Percentiles rank a stretch among this genome's conserved stretches.
Evolutionary conservation across 2,113 vertebrate species (phyloP).

Genomic region (Speoplatyrhinus poulsoni): DNA sequence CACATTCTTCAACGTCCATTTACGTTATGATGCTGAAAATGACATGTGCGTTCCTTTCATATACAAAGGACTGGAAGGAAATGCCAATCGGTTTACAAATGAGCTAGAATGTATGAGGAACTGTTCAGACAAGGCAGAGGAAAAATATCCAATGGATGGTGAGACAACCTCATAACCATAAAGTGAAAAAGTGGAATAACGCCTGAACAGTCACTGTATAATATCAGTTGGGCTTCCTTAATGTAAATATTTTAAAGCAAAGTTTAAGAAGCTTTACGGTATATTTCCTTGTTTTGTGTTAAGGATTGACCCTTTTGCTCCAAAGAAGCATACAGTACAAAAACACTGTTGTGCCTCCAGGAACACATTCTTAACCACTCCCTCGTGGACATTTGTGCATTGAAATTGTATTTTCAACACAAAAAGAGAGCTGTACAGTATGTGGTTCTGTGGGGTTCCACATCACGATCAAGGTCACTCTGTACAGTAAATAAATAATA

Average conservation of each 20-base stretch:
- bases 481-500: too few relatives aligned
- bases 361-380: too few relatives aligned
- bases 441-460: too few relatives aligned
- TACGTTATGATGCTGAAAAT: conserved; percentile 33
- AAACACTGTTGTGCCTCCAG: too few relatives aligned
- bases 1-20: rapidly evolving
- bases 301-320: too few relatives aligned
- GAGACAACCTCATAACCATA: conserved; percentile 28
- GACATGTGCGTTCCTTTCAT: conserved; percentile 66
- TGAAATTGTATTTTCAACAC: too few relatives aligned
- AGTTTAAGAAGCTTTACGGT: conserved; percentile 28
- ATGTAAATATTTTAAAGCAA: conserved; percentile 15
- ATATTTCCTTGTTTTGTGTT: background rate
- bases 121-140: conserved; percentile 55
- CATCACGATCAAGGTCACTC: too few relatives aligned
- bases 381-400: too few relatives aligned
- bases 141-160: conserved; percentile 63
- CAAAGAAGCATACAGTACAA: too few relatives aligned
- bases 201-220: background rate
- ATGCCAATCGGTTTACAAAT: conserved; percentile 66
- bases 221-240: conserved; percentile 8
- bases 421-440: too few relatives aligned
- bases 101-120: conserved; percentile 67
- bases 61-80: conserved; percentile 69
- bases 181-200: background rate